Conservation (phyloP, 1,140 invertebrate genomes). For the Caenorhabditis briggsae region DNA sequence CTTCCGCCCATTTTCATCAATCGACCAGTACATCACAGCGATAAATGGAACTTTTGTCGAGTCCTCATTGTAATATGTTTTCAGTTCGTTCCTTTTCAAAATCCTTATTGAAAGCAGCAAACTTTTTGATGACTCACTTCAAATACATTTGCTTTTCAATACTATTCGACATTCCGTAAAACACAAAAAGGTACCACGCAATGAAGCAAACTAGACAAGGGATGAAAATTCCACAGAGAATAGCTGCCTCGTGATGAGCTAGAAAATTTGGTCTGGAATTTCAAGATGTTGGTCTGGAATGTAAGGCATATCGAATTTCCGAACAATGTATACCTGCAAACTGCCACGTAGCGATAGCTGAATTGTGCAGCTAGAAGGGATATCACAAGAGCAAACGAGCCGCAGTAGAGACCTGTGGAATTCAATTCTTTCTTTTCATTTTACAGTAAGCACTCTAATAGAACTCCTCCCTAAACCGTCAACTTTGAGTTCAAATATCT, state of each 20-base stretch:
- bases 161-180: slow-evolving; percentile 9
- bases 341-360: not conserved
- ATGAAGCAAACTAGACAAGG: slow-evolving; percentile 21
- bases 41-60: slow-evolving; percentile 2
- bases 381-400: slow-evolving; percentile 35
- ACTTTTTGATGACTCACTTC: not conserved
- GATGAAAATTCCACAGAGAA: not conserved
- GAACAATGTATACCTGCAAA: slow-evolving; percentile 11
- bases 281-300: not conserved
- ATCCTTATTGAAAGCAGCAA: not conserved
- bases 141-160: slow-evolving; percentile 30
- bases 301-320: too few relatives aligned
- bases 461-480: too few relatives aligned
- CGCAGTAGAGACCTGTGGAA: slow-evolving; percentile 21
- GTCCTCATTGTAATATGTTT: not conserved
- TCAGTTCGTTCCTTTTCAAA: not conserved
- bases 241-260: not conserved
- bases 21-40: slow-evolving; percentile 19
- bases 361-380: slow-evolving; percentile 30
- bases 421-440: not conserved
- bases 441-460: not conserved
- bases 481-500: too few relatives aligned
- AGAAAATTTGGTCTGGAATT: not conserved
- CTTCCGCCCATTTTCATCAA: not conserved
- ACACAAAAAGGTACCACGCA: slow-evolving; percentile 5